Base-by-base conservation (phyloP, 2,888 invertebrate species). In the Chrysolina haemoptera region DNA sequence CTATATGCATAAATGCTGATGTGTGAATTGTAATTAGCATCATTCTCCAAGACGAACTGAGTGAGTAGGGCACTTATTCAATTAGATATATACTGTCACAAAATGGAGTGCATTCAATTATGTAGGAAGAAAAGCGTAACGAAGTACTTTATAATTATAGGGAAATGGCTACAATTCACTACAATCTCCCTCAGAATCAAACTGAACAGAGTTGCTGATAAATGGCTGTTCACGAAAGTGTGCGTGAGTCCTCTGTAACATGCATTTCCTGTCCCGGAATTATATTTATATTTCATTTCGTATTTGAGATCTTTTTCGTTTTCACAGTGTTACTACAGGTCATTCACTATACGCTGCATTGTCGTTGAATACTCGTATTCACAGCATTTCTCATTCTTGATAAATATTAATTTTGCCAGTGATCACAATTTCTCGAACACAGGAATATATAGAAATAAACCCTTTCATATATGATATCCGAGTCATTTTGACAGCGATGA, bases 201-300 rank as follows among this genome's bases (percentile, higher is more conserved):
- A 67, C 27, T 41, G 27, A 67, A 67, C 53, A 67, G 67, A 53
- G 40, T 35, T 53, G 67, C 53, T 67, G 67, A 67, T 71, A 67
- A 67, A 66, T 48, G 35, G 46, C 50, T 14, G n/a, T 68, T 68
- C 71, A 71, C 71, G 71, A 63, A 68, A 66, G 71, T 62, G 71
- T 72, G 72, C 72, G 72, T 72, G 72, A 63, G 63, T 68, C 53
- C 68, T 68, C 68, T 27, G 22, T 35, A 12, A 62, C 72, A 72
- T 72, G 72, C 72, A 72, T 72, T 68, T 72, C 68, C 63, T 62
- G 64, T 16, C 16, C 43, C 22, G 27, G 55, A 55, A 70, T 72
- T 53, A 68, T 63, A 27, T 41, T 12, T 59, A 41, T 14, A 43
- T 62, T 71, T 68, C 66, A 50, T 63, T 66, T 22, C 40, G 35